phyloP scores from a whole-genome alignment of 2,888 invertebrate species.

The Chymomyza procnemis region DNA sequence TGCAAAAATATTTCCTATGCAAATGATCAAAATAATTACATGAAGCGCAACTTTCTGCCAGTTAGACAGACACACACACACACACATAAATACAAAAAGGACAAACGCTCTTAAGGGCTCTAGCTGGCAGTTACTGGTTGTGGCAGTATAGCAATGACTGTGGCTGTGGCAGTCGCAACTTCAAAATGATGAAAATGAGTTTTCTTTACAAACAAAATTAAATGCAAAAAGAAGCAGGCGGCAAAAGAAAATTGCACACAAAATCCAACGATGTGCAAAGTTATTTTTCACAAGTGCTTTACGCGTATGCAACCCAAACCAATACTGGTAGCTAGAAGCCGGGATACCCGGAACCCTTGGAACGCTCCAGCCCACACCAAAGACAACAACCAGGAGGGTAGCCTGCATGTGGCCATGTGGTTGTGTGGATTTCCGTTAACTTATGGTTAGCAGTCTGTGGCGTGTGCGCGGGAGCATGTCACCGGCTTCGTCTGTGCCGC shows the following conservation, averaged over 20 bases:
- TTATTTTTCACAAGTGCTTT: constrained; percentile 25
- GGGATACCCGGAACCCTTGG: too few relatives aligned
- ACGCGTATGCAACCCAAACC: not conserved
- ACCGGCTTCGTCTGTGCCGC: constrained; percentile 4
- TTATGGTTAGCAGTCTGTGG: constrained; percentile 60
- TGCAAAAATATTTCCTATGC: constrained; percentile 57
- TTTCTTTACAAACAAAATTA: constrained; percentile 73
- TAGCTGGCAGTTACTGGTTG: not conserved
- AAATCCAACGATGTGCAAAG: constrained; percentile 28
- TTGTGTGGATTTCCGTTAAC: constrained; percentile 70
- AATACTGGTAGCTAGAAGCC: not conserved
- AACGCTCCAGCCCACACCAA: not conserved
- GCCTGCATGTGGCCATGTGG: constrained; percentile 61
- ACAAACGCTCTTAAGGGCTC: not conserved
- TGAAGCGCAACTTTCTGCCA: constrained; percentile 58
- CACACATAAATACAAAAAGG: not conserved
- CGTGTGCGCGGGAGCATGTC: constrained; percentile 18
- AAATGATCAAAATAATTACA: constrained; percentile 73
- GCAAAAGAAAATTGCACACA: constrained; percentile 10
- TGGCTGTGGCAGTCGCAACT: constrained; percentile 57
- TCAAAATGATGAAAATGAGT: constrained; percentile 73
- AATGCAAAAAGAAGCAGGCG: constrained; percentile 45
- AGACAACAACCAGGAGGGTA: constrained; percentile 29
- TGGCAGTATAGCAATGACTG: not conserved
- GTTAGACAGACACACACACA: not conserved